Conservation (phyloP, 2,797 vertebrate species). For the Bradypus variegatus region DNA sequence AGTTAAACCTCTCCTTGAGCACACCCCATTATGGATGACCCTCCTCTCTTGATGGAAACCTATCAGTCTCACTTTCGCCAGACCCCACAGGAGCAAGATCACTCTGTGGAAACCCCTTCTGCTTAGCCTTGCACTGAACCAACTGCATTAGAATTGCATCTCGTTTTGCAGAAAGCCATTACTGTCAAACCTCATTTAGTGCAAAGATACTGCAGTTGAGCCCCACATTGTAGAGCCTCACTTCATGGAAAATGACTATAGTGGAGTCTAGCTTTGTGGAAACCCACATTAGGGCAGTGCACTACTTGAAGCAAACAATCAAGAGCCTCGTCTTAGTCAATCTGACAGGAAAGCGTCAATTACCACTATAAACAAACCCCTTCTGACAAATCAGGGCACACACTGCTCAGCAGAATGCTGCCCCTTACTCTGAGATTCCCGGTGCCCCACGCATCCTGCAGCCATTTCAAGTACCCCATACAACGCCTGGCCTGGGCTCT, state of each 20-base stretch:
- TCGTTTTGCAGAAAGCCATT: background rate
- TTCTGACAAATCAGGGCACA: background rate
- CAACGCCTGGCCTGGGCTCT: background rate
- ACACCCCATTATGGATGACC: background rate
- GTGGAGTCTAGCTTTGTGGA: background rate
- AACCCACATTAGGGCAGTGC: background rate
- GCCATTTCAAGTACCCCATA: background rate
- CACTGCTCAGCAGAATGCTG: background rate
- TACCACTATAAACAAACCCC: background rate
- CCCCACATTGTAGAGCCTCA: background rate
- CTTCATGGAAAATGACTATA: background rate
- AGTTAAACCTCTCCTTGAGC: conserved; percentile 7
- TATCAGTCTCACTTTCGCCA: background rate
- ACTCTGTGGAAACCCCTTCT: background rate
- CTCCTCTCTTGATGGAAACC: background rate
- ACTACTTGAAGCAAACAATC: conserved; percentile 36
- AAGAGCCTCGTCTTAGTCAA: conserved; percentile 16
- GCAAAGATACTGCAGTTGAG: background rate
- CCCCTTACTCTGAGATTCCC: background rate
- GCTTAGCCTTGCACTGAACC: background rate
- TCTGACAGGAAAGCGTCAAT: conserved; percentile 16
- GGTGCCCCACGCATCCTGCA: background rate
- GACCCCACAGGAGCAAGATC: background rate
- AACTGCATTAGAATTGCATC: background rate
- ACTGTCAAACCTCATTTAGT: background rate